phyloP scores from a whole-genome alignment of 2,113 vertebrate species.

The Felis catus region DNA sequence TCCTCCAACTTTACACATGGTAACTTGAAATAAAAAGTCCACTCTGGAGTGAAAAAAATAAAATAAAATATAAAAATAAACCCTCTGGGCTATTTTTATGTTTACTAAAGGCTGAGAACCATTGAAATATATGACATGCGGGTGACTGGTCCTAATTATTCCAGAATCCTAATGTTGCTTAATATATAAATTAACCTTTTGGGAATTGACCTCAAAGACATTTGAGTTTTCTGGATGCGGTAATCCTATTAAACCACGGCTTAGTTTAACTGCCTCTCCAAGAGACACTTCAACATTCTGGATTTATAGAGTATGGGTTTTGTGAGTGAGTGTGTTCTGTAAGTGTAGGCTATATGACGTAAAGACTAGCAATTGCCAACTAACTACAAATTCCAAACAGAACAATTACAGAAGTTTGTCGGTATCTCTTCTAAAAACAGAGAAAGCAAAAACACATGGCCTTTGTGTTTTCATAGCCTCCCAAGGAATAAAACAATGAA shows the following conservation, averaged over 20 bases:
- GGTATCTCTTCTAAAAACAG: conserved; percentile 30
- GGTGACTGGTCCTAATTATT: background rate
- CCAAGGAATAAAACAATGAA: conserved; percentile 55
- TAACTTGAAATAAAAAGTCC: conserved; percentile 87
- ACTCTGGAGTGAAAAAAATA: conserved; percentile 79
- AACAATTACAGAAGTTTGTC: conserved; percentile 66
- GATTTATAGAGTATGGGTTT: conserved; percentile 81
- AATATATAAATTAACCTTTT: conserved; percentile 37
- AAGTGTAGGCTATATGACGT: conserved; percentile 75
- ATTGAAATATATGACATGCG: background rate
- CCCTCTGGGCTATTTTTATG: background rate
- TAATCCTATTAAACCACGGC: conserved; percentile 66
- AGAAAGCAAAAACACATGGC: conserved; percentile 10
- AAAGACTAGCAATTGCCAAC: conserved; percentile 74
- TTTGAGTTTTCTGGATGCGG: conserved; percentile 45
- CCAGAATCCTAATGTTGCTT: background rate
- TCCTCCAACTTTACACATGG: conserved; percentile 80
- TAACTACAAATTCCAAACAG: conserved; percentile 69
- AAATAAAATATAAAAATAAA: background rate
- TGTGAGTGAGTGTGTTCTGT: conserved; percentile 75
- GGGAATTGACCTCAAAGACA: conserved; percentile 66
- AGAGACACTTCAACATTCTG: conserved; percentile 77
- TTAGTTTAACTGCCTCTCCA: conserved; percentile 70
- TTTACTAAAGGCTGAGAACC: background rate
- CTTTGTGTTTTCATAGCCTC: conserved; percentile 62